Evolutionary conservation across 2,797 vertebrate genomes (phyloP).

Genomic region (Huso huso): DNA sequence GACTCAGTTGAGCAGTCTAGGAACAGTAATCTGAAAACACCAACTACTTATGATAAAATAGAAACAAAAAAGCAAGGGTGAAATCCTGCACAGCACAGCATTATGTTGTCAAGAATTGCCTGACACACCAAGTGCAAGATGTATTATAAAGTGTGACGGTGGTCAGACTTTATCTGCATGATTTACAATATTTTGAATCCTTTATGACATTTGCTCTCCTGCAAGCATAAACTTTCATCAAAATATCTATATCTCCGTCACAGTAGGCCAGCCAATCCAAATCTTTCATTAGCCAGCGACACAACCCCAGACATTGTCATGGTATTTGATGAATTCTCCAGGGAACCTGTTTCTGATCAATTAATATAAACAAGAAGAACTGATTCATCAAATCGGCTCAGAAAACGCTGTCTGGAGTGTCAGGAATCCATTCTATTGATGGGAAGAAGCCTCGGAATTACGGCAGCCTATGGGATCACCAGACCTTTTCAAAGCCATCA

Average conservation of each 20-base stretch:
- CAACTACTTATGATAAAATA: not conserved
- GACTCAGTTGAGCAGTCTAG: not conserved
- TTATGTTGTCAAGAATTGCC: too few species aligned
- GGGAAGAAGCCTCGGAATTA: slow-evolving; percentile 72
- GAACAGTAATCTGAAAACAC: not conserved
- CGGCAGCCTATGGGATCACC: slow-evolving; percentile 77
- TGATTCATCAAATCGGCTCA: slow-evolving; percentile 78
- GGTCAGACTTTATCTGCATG: slow-evolving; percentile 54
- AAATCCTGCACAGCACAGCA: too few species aligned
- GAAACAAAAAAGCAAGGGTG: not conserved
- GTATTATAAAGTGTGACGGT: not conserved
- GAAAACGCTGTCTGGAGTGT: slow-evolving; percentile 69
- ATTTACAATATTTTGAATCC: slow-evolving; percentile 65
- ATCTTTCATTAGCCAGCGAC: slow-evolving; percentile 47
- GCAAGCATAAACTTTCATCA: slow-evolving; percentile 56
- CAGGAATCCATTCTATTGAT: slow-evolving; percentile 75
- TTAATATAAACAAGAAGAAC: slow-evolving; percentile 73
- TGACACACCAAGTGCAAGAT: too few species aligned
- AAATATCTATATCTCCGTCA: slow-evolving; percentile 59
- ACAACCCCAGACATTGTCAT: slow-evolving; percentile 53
- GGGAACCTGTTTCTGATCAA: slow-evolving; percentile 71
- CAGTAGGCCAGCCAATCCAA: slow-evolving; percentile 44
- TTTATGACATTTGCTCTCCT: slow-evolving; percentile 58
- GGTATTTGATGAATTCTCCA: slow-evolving; percentile 65
- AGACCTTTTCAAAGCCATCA: slow-evolving; percentile 82